Conservation (phyloP, 2,113 vertebrate genomes). For the Porphyrio hochstetteri region DNA sequence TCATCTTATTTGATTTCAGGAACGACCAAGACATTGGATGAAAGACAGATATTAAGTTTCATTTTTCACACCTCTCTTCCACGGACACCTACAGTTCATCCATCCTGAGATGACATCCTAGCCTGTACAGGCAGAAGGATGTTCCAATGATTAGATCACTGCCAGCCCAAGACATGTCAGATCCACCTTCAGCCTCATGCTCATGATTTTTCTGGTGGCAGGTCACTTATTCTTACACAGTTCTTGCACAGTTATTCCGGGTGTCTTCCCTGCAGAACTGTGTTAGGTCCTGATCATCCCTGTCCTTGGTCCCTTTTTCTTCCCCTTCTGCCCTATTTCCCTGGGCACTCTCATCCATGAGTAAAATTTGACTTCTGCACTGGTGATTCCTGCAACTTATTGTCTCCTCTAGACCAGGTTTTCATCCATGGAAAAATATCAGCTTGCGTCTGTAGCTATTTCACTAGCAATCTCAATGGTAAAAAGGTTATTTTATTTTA, state of each 20-base stretch:
- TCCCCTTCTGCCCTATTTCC: neutral
- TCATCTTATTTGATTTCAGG: neutral
- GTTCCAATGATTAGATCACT: neutral
- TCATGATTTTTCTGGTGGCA: neutral
- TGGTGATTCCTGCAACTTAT: neutral
- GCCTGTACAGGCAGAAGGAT: neutral
- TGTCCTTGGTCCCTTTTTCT: neutral
- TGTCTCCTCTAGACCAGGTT: neutral
- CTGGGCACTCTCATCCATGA: rapidly evolving
- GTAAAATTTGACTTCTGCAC: neutral
- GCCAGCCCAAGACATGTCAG: neutral
- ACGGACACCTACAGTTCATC: neutral
- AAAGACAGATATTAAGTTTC: neutral
- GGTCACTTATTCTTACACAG: neutral
- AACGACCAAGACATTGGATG: neutral
- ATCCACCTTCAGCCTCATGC: neutral
- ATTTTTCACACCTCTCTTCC: neutral
- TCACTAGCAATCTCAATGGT: neutral
- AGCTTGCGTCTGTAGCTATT: neutral
- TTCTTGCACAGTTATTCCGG: neutral
- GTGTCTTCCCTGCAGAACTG: rapidly evolving
- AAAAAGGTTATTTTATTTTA: neutral
- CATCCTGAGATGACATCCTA: neutral
- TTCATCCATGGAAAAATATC: neutral
- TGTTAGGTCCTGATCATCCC: neutral